Conservation (phyloP, 2,797 vertebrate genomes). For the Chelmon rostratus region DNA sequence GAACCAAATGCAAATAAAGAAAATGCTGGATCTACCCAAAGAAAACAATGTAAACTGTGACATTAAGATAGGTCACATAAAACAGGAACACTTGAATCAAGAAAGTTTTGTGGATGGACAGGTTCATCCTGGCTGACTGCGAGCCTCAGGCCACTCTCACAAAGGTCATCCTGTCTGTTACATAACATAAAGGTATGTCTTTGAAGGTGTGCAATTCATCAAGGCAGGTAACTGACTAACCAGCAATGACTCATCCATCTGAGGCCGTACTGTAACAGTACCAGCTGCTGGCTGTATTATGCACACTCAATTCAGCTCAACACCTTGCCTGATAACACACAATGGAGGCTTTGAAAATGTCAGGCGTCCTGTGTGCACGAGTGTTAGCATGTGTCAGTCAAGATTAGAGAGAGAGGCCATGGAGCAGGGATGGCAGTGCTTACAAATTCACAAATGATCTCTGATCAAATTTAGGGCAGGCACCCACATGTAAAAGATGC, state of each 20-base stretch:
- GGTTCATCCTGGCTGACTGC: neutral
- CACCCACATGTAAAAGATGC: neutral
- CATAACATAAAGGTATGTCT: neutral
- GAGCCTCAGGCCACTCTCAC: neutral
- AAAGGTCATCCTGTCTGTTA: neutral
- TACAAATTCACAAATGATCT: neutral
- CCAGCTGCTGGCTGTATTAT: constrained; percentile 17
- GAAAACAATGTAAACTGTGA: neutral
- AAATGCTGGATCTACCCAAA: neutral
- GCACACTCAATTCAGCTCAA: constrained; percentile 20
- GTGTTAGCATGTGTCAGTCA: neutral
- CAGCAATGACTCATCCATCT: constrained; percentile 38
- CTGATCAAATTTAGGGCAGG: neutral
- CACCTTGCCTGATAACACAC: constrained; percentile 5
- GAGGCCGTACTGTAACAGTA: constrained; percentile 10
- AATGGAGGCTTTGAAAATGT: constrained; percentile 16
- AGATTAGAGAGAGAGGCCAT: neutral
- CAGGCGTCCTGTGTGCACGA: constrained; percentile 1
- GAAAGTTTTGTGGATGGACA: neutral
- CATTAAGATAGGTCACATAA: neutral
- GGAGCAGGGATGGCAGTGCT: neutral
- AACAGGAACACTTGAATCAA: neutral
- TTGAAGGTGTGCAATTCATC: neutral
- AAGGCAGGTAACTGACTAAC: constrained; percentile 1
- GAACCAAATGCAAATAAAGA: neutral